phyloP scores from a whole-genome alignment of 1,140 invertebrate genomes.

The Tetranychus cinnabarinus region DNA sequence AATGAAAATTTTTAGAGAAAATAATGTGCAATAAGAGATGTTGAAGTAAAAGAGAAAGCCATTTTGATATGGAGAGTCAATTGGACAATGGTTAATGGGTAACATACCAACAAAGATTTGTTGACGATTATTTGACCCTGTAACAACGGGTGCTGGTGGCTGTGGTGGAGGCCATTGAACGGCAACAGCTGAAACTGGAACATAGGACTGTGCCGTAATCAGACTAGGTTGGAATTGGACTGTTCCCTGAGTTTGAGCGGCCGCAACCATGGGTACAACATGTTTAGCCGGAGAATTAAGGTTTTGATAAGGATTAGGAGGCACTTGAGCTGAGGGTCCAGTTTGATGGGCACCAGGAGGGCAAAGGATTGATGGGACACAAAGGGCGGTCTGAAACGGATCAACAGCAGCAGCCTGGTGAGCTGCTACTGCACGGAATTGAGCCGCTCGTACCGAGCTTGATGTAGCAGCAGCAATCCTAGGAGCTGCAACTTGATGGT shows the following conservation, averaged over 20 bases:
- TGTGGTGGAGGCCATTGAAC: conserved; percentile 1
- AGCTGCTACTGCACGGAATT: background rate
- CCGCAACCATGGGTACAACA: conserved; percentile 53
- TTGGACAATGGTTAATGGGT: background rate
- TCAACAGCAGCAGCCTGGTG: background rate
- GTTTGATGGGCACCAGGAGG: conserved; percentile 23
- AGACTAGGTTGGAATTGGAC: conserved; percentile 26
- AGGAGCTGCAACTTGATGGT: background rate
- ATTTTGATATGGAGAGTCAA: background rate
- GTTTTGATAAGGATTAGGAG: conserved; percentile 20
- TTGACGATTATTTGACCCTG: background rate
- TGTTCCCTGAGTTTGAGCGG: conserved; percentile 32
- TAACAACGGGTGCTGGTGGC: background rate
- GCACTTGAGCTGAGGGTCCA: background rate
- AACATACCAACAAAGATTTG: background rate
- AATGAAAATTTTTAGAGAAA: too few relatives aligned
- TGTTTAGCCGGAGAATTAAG: conserved; percentile 63
- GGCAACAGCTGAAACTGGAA: conserved; percentile 67
- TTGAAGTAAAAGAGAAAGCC: conserved; percentile 17
- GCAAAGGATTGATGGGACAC: conserved; percentile 70
- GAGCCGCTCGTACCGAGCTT: background rate
- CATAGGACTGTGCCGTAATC: conserved; percentile 43
- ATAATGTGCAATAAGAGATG: conserved; percentile 9
- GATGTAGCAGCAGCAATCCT: background rate
- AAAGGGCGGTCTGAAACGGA: conserved; percentile 9